Percentiles rank a stretch among this genome's conserved stretches.
Conservation (phyloP, 2,888 invertebrate species). For the Lithophane ornitopus region DNA sequence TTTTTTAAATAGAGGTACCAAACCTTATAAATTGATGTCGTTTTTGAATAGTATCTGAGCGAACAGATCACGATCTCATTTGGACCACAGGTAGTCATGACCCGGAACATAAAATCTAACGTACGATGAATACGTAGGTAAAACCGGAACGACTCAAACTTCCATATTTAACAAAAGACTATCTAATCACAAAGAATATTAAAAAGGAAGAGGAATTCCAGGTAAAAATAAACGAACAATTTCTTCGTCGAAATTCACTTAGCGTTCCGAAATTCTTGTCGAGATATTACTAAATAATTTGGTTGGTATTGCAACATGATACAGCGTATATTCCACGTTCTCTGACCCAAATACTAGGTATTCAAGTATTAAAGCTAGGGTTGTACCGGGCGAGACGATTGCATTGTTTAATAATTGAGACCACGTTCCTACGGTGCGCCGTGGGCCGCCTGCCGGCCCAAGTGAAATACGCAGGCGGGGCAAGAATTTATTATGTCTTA, state of each 20-base stretch:
- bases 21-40: background rate
- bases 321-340: constrained; percentile 72
- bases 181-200: constrained; percentile 40
- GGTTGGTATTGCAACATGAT: constrained; percentile 59
- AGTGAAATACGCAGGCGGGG: constrained; percentile 62
- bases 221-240: constrained; percentile 44
- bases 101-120: constrained; percentile 40
- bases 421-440: constrained; percentile 77
- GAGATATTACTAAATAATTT: constrained; percentile 77
- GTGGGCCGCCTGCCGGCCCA: constrained; percentile 54
- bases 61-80: constrained; percentile 52
- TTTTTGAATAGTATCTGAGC: constrained; percentile 21
- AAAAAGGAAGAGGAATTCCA: constrained; percentile 1
- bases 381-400: constrained; percentile 82
- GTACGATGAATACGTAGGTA: constrained; percentile 41
- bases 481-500: constrained; percentile 43
- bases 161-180: constrained; percentile 34
- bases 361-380: constrained; percentile 88
- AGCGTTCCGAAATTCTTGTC: constrained; percentile 67
- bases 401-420: constrained; percentile 89
- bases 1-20: background rate
- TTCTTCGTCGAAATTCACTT: constrained; percentile 53
- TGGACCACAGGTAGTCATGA: constrained; percentile 26
- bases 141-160: constrained; percentile 3
- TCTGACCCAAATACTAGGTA: constrained; percentile 86